Evolutionary conservation across 2,888 invertebrate species (phyloP), one percentile per base, ranked within the genome.

Genomic region (Epinotia nisella): DNA sequence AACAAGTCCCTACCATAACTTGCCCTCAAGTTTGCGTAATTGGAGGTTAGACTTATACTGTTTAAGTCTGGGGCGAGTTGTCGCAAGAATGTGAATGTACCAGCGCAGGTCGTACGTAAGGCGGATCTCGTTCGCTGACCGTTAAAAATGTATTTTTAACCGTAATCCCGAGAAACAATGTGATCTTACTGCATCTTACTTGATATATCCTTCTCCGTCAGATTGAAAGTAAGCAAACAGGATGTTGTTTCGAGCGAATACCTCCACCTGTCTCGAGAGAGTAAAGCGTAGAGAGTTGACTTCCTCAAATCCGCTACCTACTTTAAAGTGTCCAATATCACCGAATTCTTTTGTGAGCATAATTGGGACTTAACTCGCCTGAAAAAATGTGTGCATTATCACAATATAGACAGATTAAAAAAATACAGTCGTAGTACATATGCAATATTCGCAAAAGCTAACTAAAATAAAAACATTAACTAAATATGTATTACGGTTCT

Each of bases 61-160:
- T 15, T 49, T 49, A 13, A n/a, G 5, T n/a, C 49, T 13, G n/a
- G n/a, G 49, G 49, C 49, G n/a, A 49, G 49, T 49, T 45, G 49
- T 49, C n/a, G 9, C 1, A 35, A 9, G 35, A 35, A 35, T n/a
- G 19, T 19, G 53, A 53, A 53, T 19, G n/a, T n/a, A 3, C 19
- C n/a, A n/a, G 19, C 19, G 0, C 17, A 53, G 64, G 21, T 39
- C 65, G 59, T 65, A 59, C 53, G 59, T 65, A 59, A 41, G 21
- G 56, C 68, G 15, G 35, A 39, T 56, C 67, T 72, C 62, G 68
- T 68, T 70, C 71, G 69, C 74, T 74, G 70, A 74, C 74, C 75
- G 74, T 67, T 76, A 74, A 75, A 74, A 75, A 67, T 67, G 69
- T 74, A 76, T 72, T 74, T 76, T 74, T 70, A 76, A 70, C 75